A percentile compares a stretch with the other conserved stretches of the same genome.
Conservation (phyloP, 2,888 invertebrate species). For the Tachina fera region DNA sequence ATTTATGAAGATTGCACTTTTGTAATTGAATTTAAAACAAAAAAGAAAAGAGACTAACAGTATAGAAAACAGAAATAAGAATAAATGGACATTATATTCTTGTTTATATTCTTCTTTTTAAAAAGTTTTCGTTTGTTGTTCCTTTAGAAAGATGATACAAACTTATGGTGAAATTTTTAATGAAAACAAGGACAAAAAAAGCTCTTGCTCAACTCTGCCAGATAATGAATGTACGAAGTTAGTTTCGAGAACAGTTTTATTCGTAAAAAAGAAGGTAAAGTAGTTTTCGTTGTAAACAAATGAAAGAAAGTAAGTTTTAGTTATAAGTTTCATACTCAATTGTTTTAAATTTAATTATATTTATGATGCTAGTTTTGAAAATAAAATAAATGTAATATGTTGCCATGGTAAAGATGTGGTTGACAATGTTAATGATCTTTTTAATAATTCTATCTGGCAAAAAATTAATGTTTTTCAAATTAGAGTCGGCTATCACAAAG, state of each 20-base stretch:
- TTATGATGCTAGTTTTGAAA: slow-evolving; percentile 37
- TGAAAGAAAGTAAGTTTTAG: slow-evolving; percentile 38
- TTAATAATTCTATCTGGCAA: too few species aligned
- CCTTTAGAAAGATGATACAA: slow-evolving; percentile 41
- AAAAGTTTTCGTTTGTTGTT: background rate
- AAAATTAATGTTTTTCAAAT: too few species aligned
- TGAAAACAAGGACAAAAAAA: slow-evolving; percentile 31
- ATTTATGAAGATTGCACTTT: slow-evolving; percentile 75
- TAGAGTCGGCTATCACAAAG: too few species aligned
- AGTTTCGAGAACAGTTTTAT: slow-evolving; percentile 48
- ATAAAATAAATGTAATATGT: background rate
- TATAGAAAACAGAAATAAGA: background rate
- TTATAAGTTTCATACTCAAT: slow-evolving; percentile 25
- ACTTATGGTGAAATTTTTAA: slow-evolving; percentile 53
- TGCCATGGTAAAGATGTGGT: background rate
- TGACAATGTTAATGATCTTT: background rate
- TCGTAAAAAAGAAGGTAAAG: slow-evolving; percentile 37
- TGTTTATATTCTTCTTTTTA: slow-evolving; percentile 30
- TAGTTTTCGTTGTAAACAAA: slow-evolving; percentile 58
- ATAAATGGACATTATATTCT: slow-evolving; percentile 64
- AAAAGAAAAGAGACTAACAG: slow-evolving; percentile 28
- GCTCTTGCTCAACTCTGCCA: slow-evolving; percentile 1
- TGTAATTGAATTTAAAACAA: slow-evolving; percentile 73
- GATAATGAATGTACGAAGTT: slow-evolving; percentile 29
- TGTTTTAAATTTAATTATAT: slow-evolving; percentile 53